These are phyloP conservation scores for Miltochrista miniata DNA, from an alignment of 2,888 invertebrate species.

Conservation along the genomic window DNA sequence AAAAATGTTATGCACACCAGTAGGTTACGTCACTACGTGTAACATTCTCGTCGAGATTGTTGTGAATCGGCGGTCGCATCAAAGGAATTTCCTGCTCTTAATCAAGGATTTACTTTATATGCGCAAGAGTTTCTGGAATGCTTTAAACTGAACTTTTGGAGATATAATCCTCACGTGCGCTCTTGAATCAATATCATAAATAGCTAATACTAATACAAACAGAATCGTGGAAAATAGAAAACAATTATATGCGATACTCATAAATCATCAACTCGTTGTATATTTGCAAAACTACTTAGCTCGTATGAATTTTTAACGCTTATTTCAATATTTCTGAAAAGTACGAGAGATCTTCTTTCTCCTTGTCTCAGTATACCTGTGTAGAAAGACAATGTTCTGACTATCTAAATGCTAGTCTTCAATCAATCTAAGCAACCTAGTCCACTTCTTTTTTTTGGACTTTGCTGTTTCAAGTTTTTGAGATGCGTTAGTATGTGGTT, in stretches of 20 bases:
- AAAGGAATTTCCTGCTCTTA: slow-evolving; percentile 77
- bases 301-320: too few relatives aligned
- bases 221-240: background rate
- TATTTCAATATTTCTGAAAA: too few relatives aligned
- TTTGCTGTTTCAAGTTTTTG: too few relatives aligned
- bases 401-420: too few relatives aligned
- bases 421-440: too few relatives aligned
- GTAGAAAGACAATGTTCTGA: too few relatives aligned
- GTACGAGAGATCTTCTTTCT: too few relatives aligned
- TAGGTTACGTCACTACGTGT: slow-evolving; percentile 54
- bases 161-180: slow-evolving; percentile 47
- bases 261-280: background rate
- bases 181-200: slow-evolving; percentile 14
- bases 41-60: slow-evolving; percentile 71
- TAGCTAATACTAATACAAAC: slow-evolving; percentile 3
- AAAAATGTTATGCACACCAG: slow-evolving; percentile 40
- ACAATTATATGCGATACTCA: background rate
- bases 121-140: slow-evolving; percentile 54
- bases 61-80: slow-evolving; percentile 64
- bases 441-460: too few relatives aligned
- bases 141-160: slow-evolving; percentile 48
- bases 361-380: too few relatives aligned
- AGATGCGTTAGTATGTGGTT: too few relatives aligned
- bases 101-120: slow-evolving; percentile 65
- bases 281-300: too few relatives aligned